Percentiles rank a stretch among this genome's conserved stretches.
These are phyloP conservation scores for Luidia sarsii DNA, from an alignment of 53 echinoderm and acorn worm species.

Conservation along the genomic window DNA sequence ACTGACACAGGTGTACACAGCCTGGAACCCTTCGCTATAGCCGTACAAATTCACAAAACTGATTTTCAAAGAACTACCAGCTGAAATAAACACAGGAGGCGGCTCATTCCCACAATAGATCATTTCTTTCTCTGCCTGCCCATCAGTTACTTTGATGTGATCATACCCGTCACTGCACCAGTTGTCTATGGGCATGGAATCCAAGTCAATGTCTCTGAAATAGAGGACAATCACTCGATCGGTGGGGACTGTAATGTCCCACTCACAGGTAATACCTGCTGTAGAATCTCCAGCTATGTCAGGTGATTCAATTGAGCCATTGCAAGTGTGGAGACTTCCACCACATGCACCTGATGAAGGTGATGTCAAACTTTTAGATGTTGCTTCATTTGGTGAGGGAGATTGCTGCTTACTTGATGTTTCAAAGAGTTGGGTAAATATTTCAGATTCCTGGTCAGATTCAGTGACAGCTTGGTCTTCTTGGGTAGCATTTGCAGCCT, in stretches of 20 bases:
- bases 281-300: neutral
- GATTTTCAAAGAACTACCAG: slow-evolving; percentile 15
- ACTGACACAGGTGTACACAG: neutral
- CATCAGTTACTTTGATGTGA: slow-evolving; percentile 26
- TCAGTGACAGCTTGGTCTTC: too few relatives aligned
- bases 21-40: slow-evolving; percentile 41
- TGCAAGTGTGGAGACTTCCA: neutral
- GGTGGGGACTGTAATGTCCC: too few relatives aligned
- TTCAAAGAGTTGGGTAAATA: neutral
- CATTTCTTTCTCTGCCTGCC: neutral
- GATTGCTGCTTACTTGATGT: neutral
- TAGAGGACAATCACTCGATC: slow-evolving; percentile 26
- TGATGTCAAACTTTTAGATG: neutral
- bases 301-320: slow-evolving; percentile 30
- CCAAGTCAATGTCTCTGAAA: slow-evolving; percentile 27
- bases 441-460: neutral
- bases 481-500: neutral
- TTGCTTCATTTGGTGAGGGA: neutral
- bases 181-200: neutral
- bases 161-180: slow-evolving; percentile 27
- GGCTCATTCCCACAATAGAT: slow-evolving; percentile 40
- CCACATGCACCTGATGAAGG: neutral
- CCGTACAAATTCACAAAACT: slow-evolving; percentile 21
- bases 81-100: neutral
- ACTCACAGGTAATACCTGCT: too few relatives aligned